A percentile compares a stretch with the other conserved stretches of the same genome.
These are phyloP conservation scores for Cryptosula pallasiana DNA, from an alignment of 2,888 invertebrate genomes.

Conservation along the genomic window DNA sequence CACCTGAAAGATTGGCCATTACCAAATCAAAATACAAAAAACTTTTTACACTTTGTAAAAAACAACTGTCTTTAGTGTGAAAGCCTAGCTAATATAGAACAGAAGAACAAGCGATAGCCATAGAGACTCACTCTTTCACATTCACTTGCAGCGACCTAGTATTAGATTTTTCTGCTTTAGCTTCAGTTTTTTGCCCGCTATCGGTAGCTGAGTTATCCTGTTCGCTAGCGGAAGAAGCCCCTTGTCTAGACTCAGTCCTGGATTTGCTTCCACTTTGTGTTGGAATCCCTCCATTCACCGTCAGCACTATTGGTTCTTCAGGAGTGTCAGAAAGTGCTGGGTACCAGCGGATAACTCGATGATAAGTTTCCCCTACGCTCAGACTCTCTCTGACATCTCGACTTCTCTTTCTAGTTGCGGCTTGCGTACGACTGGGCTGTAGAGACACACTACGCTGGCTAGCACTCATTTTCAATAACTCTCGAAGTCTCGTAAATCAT, in stretches of 20 bases:
- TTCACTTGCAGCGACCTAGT: neutral
- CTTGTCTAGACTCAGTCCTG: neutral
- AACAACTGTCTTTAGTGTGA: too few species aligned
- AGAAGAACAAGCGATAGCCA: too few species aligned
- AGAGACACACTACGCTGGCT: neutral
- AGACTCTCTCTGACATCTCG: neutral
- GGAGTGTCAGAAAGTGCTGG: constrained; percentile 1
- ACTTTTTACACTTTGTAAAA: too few species aligned
- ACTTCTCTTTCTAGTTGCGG: neutral
- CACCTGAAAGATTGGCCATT: too few species aligned
- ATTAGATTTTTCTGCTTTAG: neutral
- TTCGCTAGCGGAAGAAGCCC: neutral
- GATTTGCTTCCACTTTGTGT: neutral
- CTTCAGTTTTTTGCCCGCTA: neutral
- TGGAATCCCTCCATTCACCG: neutral
- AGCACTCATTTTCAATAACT: neutral
- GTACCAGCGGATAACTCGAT: constrained; percentile 3
- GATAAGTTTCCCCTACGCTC: neutral
- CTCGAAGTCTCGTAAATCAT: neutral
- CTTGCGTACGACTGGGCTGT: neutral
- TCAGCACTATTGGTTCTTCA: neutral
- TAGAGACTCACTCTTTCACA: constrained; percentile 18
- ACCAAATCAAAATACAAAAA: too few species aligned
- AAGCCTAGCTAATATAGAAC: too few species aligned
- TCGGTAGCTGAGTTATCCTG: neutral